These are phyloP conservation scores for Dryobotodes eremita DNA, from an alignment of 2,888 invertebrate genomes.

Conservation along the genomic window DNA sequence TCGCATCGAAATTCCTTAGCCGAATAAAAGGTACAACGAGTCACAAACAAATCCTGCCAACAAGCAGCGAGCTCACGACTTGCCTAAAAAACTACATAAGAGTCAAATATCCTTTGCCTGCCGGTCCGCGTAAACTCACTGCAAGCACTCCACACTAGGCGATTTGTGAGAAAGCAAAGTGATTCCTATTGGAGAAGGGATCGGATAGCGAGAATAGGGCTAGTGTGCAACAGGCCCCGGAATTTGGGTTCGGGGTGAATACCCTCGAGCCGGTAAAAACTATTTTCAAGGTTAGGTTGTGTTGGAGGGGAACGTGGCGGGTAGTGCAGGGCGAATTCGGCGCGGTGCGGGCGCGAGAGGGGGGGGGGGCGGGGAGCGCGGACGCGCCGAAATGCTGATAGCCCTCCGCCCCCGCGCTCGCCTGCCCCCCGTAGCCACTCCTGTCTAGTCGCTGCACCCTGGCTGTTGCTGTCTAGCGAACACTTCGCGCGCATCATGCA, in stretches of 20 bases:
- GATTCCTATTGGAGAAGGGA: slow-evolving; percentile 81
- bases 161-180: slow-evolving; percentile 69
- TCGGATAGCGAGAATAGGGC: slow-evolving; percentile 75
- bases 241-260: slow-evolving; percentile 91
- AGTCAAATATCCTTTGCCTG: slow-evolving; percentile 89
- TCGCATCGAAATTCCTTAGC: slow-evolving; percentile 80
- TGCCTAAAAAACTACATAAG: slow-evolving; percentile 83
- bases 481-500: slow-evolving; percentile 66
- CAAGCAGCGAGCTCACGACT: slow-evolving; percentile 83
- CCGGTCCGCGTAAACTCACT: slow-evolving; percentile 83
- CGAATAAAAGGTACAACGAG: slow-evolving; percentile 75
- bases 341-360: slow-evolving; percentile 74
- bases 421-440: slow-evolving; percentile 66
- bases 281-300: slow-evolving; percentile 90
- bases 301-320: slow-evolving; percentile 88
- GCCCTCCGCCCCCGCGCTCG: slow-evolving; percentile 77
- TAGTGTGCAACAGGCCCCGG: slow-evolving; percentile 86
- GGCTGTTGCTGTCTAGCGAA: slow-evolving; percentile 67
- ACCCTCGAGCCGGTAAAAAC: slow-evolving; percentile 90
- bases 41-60: slow-evolving; percentile 85
- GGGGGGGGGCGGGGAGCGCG: slow-evolving; percentile 75
- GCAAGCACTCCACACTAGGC: slow-evolving; percentile 75
- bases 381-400: slow-evolving; percentile 90
- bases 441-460: slow-evolving; percentile 76
- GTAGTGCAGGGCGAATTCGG: slow-evolving; percentile 88